Conservation (phyloP, 2,797 vertebrate species). For the Cuculus canorus region DNA sequence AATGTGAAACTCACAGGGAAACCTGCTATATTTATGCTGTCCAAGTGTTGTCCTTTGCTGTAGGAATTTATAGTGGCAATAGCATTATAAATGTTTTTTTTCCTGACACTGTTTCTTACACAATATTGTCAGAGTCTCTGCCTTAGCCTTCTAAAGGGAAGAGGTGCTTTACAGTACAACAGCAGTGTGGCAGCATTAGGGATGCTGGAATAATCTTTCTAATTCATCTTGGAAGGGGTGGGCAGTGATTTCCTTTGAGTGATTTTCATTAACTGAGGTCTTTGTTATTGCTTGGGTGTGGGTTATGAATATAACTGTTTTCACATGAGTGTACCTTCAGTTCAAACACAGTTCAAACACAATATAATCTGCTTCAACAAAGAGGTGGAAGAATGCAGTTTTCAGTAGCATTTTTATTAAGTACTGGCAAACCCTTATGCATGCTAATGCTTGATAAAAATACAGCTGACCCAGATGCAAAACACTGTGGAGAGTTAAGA, state of each 20-base stretch:
- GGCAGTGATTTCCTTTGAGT: slow-evolving; percentile 38
- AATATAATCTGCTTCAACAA: slow-evolving; percentile 41
- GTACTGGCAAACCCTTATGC: neutral
- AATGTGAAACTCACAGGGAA: neutral
- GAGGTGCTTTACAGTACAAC: neutral
- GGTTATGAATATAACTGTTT: slow-evolving; percentile 10
- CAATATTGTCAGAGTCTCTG: neutral
- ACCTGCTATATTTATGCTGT: neutral
- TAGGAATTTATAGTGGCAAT: neutral
- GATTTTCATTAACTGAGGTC: slow-evolving; percentile 43
- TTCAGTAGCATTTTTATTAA: slow-evolving; percentile 50
- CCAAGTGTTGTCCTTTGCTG: neutral
- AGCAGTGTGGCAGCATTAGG: neutral
- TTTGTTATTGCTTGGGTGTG: slow-evolving; percentile 38
- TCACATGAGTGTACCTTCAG: slow-evolving; percentile 47
- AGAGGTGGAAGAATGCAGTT: slow-evolving; percentile 22
- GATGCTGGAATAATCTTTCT: slow-evolving; percentile 49
- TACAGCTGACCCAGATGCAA: neutral
- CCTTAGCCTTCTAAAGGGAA: neutral
- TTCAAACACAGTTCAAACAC: slow-evolving; percentile 58
- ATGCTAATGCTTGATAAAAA: slow-evolving; percentile 42
- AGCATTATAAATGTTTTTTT: neutral
- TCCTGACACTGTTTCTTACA: neutral
- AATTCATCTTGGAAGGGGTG: slow-evolving; percentile 42
- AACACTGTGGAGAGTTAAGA: neutral